Evolutionary conservation across 1,140 invertebrate species (phyloP).

Genomic region (Penaeus vannamei): DNA sequence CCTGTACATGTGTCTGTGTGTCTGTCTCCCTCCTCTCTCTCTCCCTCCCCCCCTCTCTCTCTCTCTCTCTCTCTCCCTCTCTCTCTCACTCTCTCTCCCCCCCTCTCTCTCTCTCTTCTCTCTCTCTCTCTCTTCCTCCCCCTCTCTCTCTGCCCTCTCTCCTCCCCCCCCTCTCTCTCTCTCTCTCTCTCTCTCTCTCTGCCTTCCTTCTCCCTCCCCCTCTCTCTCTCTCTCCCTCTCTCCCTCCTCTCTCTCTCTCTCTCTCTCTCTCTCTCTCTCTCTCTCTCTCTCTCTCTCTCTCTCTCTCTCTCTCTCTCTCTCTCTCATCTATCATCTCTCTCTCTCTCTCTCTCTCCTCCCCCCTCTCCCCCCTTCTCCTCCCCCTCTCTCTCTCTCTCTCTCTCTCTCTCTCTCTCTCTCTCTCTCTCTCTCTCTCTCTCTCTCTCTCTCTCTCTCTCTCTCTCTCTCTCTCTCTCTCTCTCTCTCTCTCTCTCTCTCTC

Average conservation of each 20-base stretch:
- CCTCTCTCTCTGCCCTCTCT: too few relatives aligned
- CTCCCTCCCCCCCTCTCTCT: background rate
- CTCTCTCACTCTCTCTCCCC: background rate
- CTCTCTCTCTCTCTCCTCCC: background rate
- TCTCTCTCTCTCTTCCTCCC: background rate
- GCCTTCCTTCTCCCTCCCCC: background rate
- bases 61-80: background rate
- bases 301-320: conserved; percentile 41
- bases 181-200: too few relatives aligned
- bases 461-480: conserved; percentile 42
- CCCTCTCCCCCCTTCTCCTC: background rate
- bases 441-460: conserved; percentile 42
- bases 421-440: background rate
- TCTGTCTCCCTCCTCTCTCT: too few relatives aligned
- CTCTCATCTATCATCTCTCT: background rate
- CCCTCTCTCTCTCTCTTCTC: background rate
- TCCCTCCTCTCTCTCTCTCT: background rate
- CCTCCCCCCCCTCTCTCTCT: background rate
- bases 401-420: background rate
- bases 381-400: background rate
- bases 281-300: conserved; percentile 44
- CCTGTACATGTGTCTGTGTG: too few relatives aligned
- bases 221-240: background rate
- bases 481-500: conserved; percentile 40
- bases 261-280: conserved; percentile 45